phyloP scores from a whole-genome alignment of 2,888 invertebrate species.

The Chymomyza fuscimana region DNA sequence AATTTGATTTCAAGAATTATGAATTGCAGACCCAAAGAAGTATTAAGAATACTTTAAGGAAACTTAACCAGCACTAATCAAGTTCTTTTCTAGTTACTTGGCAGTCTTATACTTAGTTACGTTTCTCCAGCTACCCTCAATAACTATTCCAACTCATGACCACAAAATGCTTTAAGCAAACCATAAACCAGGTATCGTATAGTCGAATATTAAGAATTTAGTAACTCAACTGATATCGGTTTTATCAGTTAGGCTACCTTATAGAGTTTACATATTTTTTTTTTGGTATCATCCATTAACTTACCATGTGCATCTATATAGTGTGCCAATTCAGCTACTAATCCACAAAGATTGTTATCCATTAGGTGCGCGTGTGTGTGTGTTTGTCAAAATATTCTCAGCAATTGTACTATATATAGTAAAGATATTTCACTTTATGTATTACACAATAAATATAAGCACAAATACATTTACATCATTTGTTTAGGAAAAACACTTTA shows the following conservation, averaged over 20 bases:
- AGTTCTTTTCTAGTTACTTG: too few relatives aligned
- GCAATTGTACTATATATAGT: not conserved
- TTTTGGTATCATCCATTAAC: constrained; percentile 17
- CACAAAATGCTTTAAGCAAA: constrained; percentile 40
- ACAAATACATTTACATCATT: constrained; percentile 28
- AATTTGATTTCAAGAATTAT: too few relatives aligned
- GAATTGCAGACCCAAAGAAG: too few relatives aligned
- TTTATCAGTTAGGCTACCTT: too few relatives aligned
- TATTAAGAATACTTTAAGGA: too few relatives aligned
- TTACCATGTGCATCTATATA: constrained; percentile 63
- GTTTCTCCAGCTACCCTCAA: too few relatives aligned
- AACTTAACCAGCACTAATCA: too few relatives aligned
- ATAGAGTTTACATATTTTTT: too few relatives aligned
- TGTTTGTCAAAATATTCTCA: constrained; percentile 12
- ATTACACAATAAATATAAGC: not conserved
- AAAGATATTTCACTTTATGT: not conserved
- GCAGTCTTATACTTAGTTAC: too few relatives aligned
- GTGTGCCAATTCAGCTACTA: constrained; percentile 62
- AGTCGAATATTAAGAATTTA: not conserved
- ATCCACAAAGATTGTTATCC: constrained; percentile 65
- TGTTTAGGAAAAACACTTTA: constrained; percentile 30
- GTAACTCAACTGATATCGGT: not conserved
- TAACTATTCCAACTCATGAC: constrained; percentile 14
- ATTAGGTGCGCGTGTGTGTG: constrained; percentile 33
- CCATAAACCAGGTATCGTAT: not conserved